Base-by-base conservation (phyloP, 30 jellyfish, hydroid and myxozoan species). In the Cassiopea xamachana region DNA sequence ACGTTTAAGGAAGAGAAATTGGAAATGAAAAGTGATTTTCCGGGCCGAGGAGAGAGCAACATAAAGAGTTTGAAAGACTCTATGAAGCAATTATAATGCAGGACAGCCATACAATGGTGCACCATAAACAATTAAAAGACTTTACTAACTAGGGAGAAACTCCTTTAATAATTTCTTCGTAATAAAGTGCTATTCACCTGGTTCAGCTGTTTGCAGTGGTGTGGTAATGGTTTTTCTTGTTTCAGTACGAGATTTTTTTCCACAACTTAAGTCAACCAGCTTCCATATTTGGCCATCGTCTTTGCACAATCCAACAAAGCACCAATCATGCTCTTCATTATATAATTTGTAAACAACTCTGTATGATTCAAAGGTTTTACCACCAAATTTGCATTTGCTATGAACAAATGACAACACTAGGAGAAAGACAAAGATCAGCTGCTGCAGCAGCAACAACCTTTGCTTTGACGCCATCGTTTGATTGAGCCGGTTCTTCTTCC, bases 201-300 rank as follows among this genome's bases (percentile, higher is more conserved):
- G 64, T 10, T 55, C 64, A 55, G 59, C 17, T 1, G 60, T 48
- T 60, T 1, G 67, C 27, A 39, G 12, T 60, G 78, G 15, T 17
- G 79, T 80, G 46, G 59, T 55, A 9, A 27, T 27, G 10, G 68
- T 1, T 4, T 73, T 27, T 46, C 59, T 48, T 55, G 83, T 49
- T 48, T 67, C 48, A 61, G 45, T 60, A 15, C 48, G 18, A 1
- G 48, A 18, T 72, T 18, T 70, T 17, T 79, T 86, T 13, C 79
- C 73, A 61, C 93, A 86, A 67, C 87, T 17, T 1, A 86, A n/a
- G 60, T 86, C 93, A n/a, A 86, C 71, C 17, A 86, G 87, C 60
- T 49, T 70, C 93, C 93, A 86, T 48, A 86, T 74, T 8, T 48
- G 62, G 12, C 93, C 93, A 60, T 77, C 80, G 27, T 2, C 48